These are phyloP conservation scores for Rhopalosiphum padi DNA, from an alignment of 1,140 invertebrate species.

Conservation along the genomic window DNA sequence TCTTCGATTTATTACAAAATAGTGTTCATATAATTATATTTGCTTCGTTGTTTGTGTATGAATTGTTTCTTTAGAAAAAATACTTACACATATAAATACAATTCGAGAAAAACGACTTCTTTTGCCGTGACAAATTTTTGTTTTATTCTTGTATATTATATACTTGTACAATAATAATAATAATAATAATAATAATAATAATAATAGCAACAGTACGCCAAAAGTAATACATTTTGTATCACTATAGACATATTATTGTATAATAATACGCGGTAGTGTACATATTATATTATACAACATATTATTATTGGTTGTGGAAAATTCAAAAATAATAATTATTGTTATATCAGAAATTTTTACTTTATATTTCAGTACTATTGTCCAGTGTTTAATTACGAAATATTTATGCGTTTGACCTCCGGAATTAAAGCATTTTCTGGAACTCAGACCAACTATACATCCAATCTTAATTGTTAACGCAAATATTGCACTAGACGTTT, in stretches of 20 bases:
- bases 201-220: not conserved
- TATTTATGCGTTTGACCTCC: not conserved
- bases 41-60: conserved; percentile 3
- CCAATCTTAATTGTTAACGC: not conserved
- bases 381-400: conserved; percentile 41
- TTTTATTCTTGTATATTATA: conserved; percentile 11
- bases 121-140: conserved; percentile 41
- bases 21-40: conserved; percentile 47
- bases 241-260: not conserved
- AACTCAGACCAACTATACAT: conserved; percentile 34
- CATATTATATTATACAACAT: not conserved
- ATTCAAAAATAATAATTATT: not conserved
- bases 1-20: conserved; percentile 45
- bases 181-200: no score
- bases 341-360: not conserved
- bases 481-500: conserved; percentile 45
- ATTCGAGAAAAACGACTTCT: not conserved
- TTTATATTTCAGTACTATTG: conserved; percentile 10
- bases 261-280: not conserved
- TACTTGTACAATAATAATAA: not conserved
- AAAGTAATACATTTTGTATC: not conserved
- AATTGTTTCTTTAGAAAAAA: not conserved
- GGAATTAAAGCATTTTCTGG: not conserved
- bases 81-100: not conserved
- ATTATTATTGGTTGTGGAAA: not conserved